Evolutionary conservation across 53 echinoderm and acorn worm species (phyloP).

Genomic region (Henricia sp.): DNA sequence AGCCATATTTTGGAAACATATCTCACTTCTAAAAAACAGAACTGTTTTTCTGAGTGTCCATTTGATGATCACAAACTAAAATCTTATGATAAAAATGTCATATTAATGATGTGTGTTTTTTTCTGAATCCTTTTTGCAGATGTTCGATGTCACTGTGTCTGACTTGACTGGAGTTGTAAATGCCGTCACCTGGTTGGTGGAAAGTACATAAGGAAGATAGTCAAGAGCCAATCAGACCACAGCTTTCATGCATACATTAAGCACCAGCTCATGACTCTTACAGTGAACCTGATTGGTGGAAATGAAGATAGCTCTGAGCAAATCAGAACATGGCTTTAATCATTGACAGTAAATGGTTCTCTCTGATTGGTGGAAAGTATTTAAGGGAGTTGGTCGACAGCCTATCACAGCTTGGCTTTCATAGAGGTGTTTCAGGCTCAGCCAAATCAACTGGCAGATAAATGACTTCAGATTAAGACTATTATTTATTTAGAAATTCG

Average conservation of each 20-base stretch:
- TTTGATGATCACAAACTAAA: too few relatives aligned
- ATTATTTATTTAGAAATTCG: not conserved
- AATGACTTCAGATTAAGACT: not conserved
- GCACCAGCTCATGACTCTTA: too few relatives aligned
- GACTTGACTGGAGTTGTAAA: slow-evolving; percentile 73
- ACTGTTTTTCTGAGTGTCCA: too few relatives aligned
- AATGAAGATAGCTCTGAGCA: too few relatives aligned
- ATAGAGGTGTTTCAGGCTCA: not conserved
- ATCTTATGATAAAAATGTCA: too few relatives aligned
- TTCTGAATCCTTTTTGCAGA: slow-evolving; percentile 51
- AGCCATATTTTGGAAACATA: too few relatives aligned
- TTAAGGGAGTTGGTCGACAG: not conserved
- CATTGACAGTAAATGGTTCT: not conserved
- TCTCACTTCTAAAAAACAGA: too few relatives aligned
- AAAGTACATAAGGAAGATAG: slow-evolving; percentile 61
- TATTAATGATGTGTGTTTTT: too few relatives aligned
- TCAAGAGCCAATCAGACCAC: slow-evolving; percentile 13
- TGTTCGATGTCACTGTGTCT: slow-evolving; percentile 74
- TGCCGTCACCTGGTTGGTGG: slow-evolving; percentile 84
- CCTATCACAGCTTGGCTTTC: not conserved
- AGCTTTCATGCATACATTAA: slow-evolving; percentile 30
- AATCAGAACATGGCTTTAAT: too few relatives aligned
- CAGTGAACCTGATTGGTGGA: too few relatives aligned
- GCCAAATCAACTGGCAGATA: not conserved
- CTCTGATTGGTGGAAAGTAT: not conserved